Evolutionary conservation across 2,888 invertebrate genomes (phyloP).

Genomic region (Poecilus cupreus): DNA sequence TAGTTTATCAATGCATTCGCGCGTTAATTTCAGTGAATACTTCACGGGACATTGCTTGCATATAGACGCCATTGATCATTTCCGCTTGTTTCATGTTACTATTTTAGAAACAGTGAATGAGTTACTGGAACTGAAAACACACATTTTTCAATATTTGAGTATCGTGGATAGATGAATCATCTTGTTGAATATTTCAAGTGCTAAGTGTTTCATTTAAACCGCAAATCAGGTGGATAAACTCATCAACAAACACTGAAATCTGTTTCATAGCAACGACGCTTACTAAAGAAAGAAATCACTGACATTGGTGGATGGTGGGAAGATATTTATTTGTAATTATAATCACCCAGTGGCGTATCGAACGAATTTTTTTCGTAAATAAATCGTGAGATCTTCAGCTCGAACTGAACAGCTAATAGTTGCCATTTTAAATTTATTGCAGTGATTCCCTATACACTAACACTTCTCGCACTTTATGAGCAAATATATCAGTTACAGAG

Average conservation of each 20-base stretch:
- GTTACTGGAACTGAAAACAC: not conserved
- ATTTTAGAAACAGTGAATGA: constrained; percentile 12
- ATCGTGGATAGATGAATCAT: not conserved
- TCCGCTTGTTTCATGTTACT: constrained; percentile 12
- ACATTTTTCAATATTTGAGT: not conserved
- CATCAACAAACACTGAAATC: not conserved
- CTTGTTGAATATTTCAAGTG: not conserved
- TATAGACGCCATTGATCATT: constrained; percentile 1
- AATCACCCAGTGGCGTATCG: no score
- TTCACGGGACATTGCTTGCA: constrained; percentile 22
- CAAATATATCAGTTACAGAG: no score
- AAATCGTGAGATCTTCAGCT: no score
- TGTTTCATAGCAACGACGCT: not conserved
- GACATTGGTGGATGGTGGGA: no score
- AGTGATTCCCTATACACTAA: no score
- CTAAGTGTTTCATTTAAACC: not conserved
- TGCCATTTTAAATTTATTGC: no score
- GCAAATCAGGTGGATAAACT: no score
- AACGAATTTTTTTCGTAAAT: no score
- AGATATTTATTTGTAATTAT: no score
- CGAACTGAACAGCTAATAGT: no score
- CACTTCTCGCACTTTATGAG: no score
- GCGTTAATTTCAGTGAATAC: not conserved
- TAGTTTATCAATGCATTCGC: not conserved
- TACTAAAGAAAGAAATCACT: no score